Evolutionary conservation across 2,113 vertebrate species (phyloP), one percentile per base, ranked within the genome.

Genomic region (Chionodraco myersi): DNA sequence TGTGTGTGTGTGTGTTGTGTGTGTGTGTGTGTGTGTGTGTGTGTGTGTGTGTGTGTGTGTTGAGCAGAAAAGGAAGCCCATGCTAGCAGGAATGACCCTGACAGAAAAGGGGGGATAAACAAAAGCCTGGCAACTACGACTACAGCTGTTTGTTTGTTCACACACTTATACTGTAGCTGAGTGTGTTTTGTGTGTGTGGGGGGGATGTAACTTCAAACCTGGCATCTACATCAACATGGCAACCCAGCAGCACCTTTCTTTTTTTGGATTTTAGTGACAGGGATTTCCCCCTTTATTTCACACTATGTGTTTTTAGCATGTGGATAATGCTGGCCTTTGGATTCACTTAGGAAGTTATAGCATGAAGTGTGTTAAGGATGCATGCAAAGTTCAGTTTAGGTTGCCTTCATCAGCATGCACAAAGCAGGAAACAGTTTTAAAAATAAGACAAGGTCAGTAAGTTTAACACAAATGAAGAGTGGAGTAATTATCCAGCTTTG

Each of bases 111-210:
- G 68, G 80, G 73, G 21, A 63, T 68, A 77, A 84, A 87, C 77
- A 80, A 74, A 87, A 80, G 64, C 73, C 66, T 87, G 85, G 85
- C 85, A 80, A 51, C 76, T 15, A 44, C 21, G 34, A 64, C 66
- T 53, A 53, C 85, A 80, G 81, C 81, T 84, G 85, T 75, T 83
- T 76, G 65, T 81, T 81, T 86, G 80, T 83, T 68, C 79, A 77
- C 80, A 72, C 75, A 45, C 11, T 21, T 21, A 66, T 59, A 47
- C 60, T 47, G 54, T 3, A 63, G 53, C 21, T 12, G 52, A 30
- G 77, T 68, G 58, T 72, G 56, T 67, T n/a, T 77, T 72, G 68
- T 11, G 69, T 45, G 62, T 34, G 72, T 16, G 79, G n/a, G 6
- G 13, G 30, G 49, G 14, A 10, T 2, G 44, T 72, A 62, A 72